Conservation (phyloP, 1,140 invertebrate genomes). For the Catajapyx aquilonaris region DNA sequence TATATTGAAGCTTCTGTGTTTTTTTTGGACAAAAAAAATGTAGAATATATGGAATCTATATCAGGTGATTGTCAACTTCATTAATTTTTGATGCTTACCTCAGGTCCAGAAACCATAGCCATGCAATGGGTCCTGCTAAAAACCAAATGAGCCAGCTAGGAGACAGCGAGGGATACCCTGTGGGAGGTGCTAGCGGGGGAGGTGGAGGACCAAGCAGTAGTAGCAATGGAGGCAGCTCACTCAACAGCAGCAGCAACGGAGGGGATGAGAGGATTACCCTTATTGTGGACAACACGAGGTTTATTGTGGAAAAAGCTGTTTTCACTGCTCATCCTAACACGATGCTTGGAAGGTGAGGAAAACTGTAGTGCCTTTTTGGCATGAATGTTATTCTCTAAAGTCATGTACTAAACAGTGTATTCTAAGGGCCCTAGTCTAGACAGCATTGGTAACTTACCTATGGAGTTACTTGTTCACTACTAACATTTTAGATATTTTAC, state of each 20-base stretch:
- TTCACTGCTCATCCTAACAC: conserved; percentile 83
- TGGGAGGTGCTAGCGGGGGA: too few relatives aligned
- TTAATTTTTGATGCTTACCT: too few relatives aligned
- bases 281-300: conserved; percentile 82
- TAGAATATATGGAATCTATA: too few relatives aligned
- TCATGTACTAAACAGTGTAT: too few relatives aligned
- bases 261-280: conserved; percentile 64
- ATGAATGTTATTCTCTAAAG: too few relatives aligned
- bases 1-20: conserved; percentile 4
- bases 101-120: conserved; percentile 12
- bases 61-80: too few relatives aligned
- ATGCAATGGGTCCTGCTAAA: conserved; percentile 12
- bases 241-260: conserved; percentile 3
- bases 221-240: neutral
- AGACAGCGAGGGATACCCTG: conserved; percentile 3
- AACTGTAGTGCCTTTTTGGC: too few relatives aligned
- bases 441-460: too few relatives aligned
- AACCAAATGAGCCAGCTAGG: conserved; percentile 12
- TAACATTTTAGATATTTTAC: too few relatives aligned
- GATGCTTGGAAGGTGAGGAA: conserved; percentile 51
- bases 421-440: too few relatives aligned
- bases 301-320: conserved; percentile 72
- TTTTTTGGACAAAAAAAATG: too few relatives aligned
- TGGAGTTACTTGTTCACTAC: too few relatives aligned
- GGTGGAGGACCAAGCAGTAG: conserved; percentile 4